phyloP scores from a whole-genome alignment of 2,797 vertebrate genomes.

The Microctenopoma stevenorrisi region DNA sequence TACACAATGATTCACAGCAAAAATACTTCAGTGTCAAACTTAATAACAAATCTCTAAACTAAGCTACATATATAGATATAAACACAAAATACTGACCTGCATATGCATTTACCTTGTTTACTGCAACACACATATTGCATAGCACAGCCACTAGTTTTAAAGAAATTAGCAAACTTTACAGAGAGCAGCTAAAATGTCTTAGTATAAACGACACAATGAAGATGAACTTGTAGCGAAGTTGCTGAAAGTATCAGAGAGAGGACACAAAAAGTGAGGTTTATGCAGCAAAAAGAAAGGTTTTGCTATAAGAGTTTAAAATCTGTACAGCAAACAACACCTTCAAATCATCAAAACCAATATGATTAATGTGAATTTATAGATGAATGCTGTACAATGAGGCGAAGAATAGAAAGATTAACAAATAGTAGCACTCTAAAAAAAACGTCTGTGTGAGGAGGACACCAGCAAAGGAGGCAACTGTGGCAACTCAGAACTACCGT shows the following conservation, averaged over 20 bases:
- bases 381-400: not conserved
- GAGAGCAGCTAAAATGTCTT: not conserved
- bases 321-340: not conserved
- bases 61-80: not conserved
- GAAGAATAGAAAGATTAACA: not conserved
- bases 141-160: not conserved
- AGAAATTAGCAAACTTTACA: not conserved
- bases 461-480: not conserved
- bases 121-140: not conserved
- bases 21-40: not conserved
- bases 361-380: not conserved
- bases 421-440: not conserved
- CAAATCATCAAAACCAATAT: not conserved
- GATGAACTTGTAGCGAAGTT: not conserved
- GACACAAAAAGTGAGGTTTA: too few species aligned
- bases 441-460: not conserved
- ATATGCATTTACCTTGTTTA: not conserved
- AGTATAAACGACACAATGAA: not conserved
- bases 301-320: not conserved
- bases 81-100: not conserved
- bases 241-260: too few species aligned
- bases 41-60: not conserved
- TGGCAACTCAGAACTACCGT: not conserved
- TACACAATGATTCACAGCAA: not conserved
- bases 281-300: too few species aligned